Evolutionary conservation across 1,140 invertebrate species (phyloP), one percentile per base, ranked within the genome.

Genomic region (Anastatus disparis): DNA sequence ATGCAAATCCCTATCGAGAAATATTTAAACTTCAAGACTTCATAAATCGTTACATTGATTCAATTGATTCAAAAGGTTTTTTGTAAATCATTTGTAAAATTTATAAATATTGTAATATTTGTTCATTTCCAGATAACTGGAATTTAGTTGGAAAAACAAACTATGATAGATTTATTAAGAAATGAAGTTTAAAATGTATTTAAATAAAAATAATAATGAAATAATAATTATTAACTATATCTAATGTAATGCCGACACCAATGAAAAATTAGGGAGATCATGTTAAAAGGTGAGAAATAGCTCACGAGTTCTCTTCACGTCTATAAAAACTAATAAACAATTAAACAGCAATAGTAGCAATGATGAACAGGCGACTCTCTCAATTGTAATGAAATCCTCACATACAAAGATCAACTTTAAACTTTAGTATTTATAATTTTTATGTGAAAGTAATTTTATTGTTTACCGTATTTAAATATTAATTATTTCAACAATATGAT

Each of bases 181-280:
- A 15, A 29, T 66, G 17, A 6, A 31, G 31, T n/a, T 35, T 2
- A 58, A 58, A 55, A 48, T 31, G 40, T 15, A 59, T 59, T 48
- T 59, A n/a, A n/a, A 27, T 29, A 59, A 38, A 50, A 55, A 35
- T 40, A 53, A 24, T 29, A 44, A 29, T 44, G 46, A 52, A n/a
- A 26, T 31, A 35, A 50, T 64, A 63, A 65, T 53, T 22, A 58
- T 48, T 56, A 52, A 64, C 26, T 27, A 59, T 40, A 35, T 70
- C 50, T 26, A 63, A 35, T 35, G 46, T n/a, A 56, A 70, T 71
- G 42, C 75, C 71, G 71, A 72, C 67, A 78, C 76, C 46, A 72
- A 66, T 76, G 71, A 78, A 80, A 61, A 62, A 69, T 68, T 61
- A 68, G 17, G 68, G 70, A 59, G 38, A 26, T 66, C 62, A 44